These are phyloP conservation scores for Abrostola tripartita DNA, from an alignment of 2,888 invertebrate genomes.

Conservation along the genomic window DNA sequence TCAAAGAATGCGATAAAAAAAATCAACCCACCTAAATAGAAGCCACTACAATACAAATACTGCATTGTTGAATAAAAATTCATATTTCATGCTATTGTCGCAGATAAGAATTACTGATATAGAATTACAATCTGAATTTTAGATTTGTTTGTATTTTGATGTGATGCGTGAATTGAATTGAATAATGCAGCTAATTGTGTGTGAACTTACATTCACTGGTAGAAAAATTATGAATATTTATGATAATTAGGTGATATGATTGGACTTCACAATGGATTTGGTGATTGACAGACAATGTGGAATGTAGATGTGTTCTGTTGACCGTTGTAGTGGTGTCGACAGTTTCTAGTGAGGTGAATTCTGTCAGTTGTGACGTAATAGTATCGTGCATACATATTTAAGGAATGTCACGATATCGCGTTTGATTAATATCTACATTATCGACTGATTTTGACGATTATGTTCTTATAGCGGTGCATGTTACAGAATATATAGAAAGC, in stretches of 20 bases:
- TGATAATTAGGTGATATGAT: conserved; percentile 69
- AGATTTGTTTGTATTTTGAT: conserved; percentile 78
- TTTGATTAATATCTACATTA: not conserved
- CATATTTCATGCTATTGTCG: conserved; percentile 80
- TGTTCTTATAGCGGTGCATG: too few relatives aligned
- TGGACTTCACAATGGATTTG: conserved; percentile 56
- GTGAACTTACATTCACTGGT: conserved; percentile 72
- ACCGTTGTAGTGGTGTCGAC: conserved; percentile 40
- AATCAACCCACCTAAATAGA: conserved; percentile 66
- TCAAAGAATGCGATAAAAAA: conserved; percentile 57
- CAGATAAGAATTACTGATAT: conserved; percentile 80
- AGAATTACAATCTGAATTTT: conserved; percentile 83
- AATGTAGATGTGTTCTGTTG: conserved; percentile 20
- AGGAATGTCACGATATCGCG: conserved; percentile 1
- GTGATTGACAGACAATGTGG: conserved; percentile 64
- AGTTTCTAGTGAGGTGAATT: conserved; percentile 15
- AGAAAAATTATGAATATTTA: conserved; percentile 81
- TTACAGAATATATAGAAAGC: too few relatives aligned
- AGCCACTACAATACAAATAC: conserved; percentile 84
- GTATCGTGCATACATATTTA: not conserved
- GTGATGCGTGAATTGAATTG: conserved; percentile 71
- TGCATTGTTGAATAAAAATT: conserved; percentile 77
- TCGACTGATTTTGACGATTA: not conserved
- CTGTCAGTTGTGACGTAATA: conserved; percentile 18
- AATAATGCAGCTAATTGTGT: conserved; percentile 87